Percentiles rank a stretch among this genome's conserved stretches.
phyloP scores from a whole-genome alignment of 2,113 vertebrate species.

The Oceanites oceanicus region DNA sequence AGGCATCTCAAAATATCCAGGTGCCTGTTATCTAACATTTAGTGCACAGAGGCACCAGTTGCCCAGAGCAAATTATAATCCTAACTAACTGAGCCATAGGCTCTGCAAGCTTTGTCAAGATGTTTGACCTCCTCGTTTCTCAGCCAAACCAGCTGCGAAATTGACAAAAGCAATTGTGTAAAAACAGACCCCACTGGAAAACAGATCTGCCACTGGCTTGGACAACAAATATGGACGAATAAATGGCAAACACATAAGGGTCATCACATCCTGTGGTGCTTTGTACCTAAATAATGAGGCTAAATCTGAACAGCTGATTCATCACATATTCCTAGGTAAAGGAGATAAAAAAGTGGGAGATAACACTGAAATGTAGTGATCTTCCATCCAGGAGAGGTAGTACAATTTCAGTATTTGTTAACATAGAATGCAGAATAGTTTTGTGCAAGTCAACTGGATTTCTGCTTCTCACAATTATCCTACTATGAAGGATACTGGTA shows the following conservation, averaged over 20 bases:
- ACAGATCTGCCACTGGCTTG: background rate
- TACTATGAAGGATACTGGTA: background rate
- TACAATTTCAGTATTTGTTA: background rate
- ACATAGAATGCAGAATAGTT: background rate
- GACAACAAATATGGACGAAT: background rate
- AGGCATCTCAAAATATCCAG: background rate
- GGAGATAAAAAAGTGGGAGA: background rate
- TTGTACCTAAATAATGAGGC: background rate
- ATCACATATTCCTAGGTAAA: background rate
- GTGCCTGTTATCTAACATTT: background rate
- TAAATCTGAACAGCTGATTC: background rate
- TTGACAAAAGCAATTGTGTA: background rate
- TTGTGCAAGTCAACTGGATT: background rate
- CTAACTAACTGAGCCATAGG: background rate
- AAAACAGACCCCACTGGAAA: background rate
- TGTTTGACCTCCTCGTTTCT: background rate
- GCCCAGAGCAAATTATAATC: background rate
- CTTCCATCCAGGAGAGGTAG: background rate
- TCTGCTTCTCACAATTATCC: background rate
- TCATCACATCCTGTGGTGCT: background rate
- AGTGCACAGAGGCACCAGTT: background rate
- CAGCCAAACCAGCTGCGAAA: conserved; percentile 17
- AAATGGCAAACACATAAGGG: background rate
- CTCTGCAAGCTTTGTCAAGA: background rate
- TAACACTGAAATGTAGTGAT: background rate